A percentile compares a stretch with the other conserved stretches of the same genome.
Evolutionary conservation across 2,888 invertebrate species (phyloP).

Genomic region (Gymnoscelis rufifasciata): DNA sequence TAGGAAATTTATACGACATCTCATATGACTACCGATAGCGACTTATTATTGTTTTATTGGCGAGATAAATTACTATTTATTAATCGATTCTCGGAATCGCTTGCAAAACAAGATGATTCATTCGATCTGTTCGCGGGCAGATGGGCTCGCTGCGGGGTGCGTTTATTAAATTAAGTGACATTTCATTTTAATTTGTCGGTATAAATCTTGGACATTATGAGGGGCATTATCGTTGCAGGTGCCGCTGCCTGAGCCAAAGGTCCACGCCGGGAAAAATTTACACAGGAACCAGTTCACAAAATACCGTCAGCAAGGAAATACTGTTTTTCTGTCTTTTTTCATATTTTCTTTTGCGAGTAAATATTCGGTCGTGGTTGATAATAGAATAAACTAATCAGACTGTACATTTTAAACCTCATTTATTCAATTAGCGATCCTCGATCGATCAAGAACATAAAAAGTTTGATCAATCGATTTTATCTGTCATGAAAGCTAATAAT

Average conservation of each 20-base stretch:
- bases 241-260: conserved; percentile 45
- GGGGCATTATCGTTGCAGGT: conserved; percentile 56
- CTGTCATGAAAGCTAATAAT: no score
- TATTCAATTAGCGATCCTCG: no score
- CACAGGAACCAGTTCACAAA: no score
- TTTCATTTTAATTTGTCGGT: conserved; percentile 67
- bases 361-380: no score
- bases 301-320: no score
- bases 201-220: conserved; percentile 67
- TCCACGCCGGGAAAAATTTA: conserved; percentile 32
- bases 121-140: conserved; percentile 55
- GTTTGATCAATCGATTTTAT: no score
- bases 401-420: no score
- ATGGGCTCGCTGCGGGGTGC: conserved; percentile 59
- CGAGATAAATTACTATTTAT: conserved; percentile 71
- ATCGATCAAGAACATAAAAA: no score
- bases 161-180: conserved; percentile 73
- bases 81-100: conserved; percentile 68
- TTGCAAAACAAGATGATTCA: conserved; percentile 77
- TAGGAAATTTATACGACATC: conserved; percentile 76
- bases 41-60: conserved; percentile 76
- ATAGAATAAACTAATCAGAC: no score
- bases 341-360: no score
- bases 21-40: conserved; percentile 72
- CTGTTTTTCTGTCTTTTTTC: no score